Evolutionary conservation across 2,113 vertebrate genomes (phyloP).

Genomic region (Cephalopholis sonnerati): DNA sequence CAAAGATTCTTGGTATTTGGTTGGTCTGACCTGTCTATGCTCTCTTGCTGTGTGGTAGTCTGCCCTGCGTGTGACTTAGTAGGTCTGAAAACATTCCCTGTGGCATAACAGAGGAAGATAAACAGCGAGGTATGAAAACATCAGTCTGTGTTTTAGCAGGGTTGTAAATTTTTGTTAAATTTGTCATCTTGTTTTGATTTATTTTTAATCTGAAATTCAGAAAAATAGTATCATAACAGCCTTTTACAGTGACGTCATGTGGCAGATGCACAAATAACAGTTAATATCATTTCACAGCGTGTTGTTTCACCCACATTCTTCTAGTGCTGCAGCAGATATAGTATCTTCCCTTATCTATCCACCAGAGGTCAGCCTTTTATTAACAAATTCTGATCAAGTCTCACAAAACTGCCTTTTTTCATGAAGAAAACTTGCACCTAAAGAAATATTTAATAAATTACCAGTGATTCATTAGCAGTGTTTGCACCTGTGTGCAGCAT

Average conservation of each 20-base stretch:
- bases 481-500: neutral
- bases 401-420: conserved; percentile 45
- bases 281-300: conserved; percentile 2
- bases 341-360: conserved; percentile 62
- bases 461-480: neutral
- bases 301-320: conserved; percentile 13
- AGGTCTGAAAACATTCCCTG: conserved; percentile 77
- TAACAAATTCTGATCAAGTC: conserved; percentile 63
- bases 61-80: conserved; percentile 74
- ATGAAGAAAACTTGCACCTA: conserved; percentile 1
- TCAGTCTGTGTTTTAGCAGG: conserved; percentile 47
- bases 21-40: conserved; percentile 81
- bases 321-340: neutral
- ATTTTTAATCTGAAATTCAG: conserved; percentile 20
- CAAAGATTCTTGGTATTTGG: conserved; percentile 77
- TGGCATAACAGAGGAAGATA: conserved; percentile 73
- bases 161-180: neutral
- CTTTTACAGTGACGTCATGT: conserved; percentile 25
- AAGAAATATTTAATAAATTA: conserved; percentile 8
- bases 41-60: conserved; percentile 83
- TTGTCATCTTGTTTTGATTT: neutral
- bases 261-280: neutral
- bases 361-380: conserved; percentile 85
- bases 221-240: neutral
- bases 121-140: conserved; percentile 69